Evolutionary conservation across 2,888 invertebrate genomes (phyloP), one percentile per base, ranked within the genome.

Genomic region (Aplocera efformata): DNA sequence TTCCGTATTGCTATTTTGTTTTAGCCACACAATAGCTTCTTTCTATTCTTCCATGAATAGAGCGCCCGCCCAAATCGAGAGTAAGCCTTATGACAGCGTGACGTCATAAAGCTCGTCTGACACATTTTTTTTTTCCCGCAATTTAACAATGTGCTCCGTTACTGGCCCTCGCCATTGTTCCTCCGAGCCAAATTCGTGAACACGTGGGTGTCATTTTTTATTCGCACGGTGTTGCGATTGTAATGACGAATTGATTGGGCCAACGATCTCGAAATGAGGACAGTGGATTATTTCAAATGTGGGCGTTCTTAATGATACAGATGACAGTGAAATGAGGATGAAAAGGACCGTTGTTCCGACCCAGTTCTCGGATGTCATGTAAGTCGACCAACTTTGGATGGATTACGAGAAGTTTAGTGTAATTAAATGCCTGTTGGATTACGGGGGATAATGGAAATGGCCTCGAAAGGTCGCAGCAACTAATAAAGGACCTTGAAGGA

Each of bases 201-300:
- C 56, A 64, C 67, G 82, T 79, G 72, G 80, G 83, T 66, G 82
- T 72, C 56, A 61, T 67, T 81, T 81, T 80, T 80, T 77, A 71
- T 74, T 75, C 72, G 67, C 78, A 72, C 75, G 69, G 59, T 65
- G 64, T 68, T 64, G 69, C 71, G 60, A 72, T 72, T 71, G 43
- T 83, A 79, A 84, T 84, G 85, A 83, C 77, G 80, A 76, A 83
- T 83, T 82, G 85, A 85, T 83, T 81, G 75, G 69, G 60, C 68
- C 72, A 69, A 73, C 63, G 71, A 65, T 69, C 68, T 66, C 46
- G 47, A 62, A 83, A 79, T 62, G 75, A 60, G 80, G 75, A 67
- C 79, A 68, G 68, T 63, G 64, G 66, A 74, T 67, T 63, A 59
- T 63, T 67, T 58, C 65, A 53, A 69, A 68, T 73, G 82, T 82